Conservation (phyloP, 1,140 invertebrate genomes). For the Ylistrum balloti region DNA sequence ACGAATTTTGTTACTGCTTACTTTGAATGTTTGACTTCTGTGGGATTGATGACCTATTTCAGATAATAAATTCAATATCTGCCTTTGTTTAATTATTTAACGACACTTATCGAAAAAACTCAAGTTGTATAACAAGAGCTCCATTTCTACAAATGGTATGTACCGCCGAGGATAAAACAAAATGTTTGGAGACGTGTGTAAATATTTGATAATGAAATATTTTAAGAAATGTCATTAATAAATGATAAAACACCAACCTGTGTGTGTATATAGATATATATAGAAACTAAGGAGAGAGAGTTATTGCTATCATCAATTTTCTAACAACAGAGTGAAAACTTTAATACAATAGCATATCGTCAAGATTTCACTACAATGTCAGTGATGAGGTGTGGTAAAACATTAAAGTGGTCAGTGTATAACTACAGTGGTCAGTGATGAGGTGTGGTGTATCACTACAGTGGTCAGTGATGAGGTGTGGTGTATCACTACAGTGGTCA, state of each 20-base stretch:
- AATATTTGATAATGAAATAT: neutral
- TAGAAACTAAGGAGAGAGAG: no score
- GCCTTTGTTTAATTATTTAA: neutral
- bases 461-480: no score
- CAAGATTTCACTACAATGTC: no score
- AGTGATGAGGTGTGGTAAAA: no score
- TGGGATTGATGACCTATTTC: neutral
- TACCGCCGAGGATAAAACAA: neutral
- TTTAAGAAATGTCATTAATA: no score
- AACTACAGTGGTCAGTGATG: no score
- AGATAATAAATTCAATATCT: neutral
- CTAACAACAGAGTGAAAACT: no score
- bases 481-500: no score
- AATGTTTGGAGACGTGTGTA: neutral
- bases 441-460: no score
- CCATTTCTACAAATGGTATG: conserved; percentile 5
- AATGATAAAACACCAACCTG: neutral
- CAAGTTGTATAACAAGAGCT: neutral
- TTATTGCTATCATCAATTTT: no score
- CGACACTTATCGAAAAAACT: neutral
- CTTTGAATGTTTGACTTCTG: conserved; percentile 12
- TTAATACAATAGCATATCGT: no score
- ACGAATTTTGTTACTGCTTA: neutral
- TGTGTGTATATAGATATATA: neutral
- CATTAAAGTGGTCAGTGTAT: no score